These are phyloP conservation scores for Trematomus loennbergii DNA, from an alignment of 2,113 vertebrate species.

Conservation along the genomic window DNA sequence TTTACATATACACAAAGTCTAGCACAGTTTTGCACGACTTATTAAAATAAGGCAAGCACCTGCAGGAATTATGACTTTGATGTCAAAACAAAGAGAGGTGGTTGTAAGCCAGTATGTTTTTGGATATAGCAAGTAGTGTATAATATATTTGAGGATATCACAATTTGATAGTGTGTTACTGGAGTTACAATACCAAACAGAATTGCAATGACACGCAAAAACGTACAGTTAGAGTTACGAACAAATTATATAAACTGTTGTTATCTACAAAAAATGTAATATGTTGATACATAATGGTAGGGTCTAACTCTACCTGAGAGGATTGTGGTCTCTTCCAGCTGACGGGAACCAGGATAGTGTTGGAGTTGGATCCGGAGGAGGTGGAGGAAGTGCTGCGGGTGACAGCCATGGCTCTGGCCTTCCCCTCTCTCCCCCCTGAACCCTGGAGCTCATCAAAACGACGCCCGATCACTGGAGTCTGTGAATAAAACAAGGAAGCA, in stretches of 20 bases:
- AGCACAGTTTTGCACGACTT: background rate
- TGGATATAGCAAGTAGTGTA: background rate
- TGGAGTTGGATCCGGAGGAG: slow-evolving; percentile 97
- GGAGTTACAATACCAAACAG: background rate
- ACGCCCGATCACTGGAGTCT: slow-evolving; percentile 90
- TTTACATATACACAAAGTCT: background rate
- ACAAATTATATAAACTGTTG: background rate
- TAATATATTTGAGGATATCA: background rate
- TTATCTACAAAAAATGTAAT: background rate
- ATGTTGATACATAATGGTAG: background rate
- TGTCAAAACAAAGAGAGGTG: slow-evolving; percentile 8
- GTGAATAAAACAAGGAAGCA: background rate
- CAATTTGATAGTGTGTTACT: background rate
- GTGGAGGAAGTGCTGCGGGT: slow-evolving; percentile 97
- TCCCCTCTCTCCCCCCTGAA: slow-evolving; percentile 92
- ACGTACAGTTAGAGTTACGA: background rate
- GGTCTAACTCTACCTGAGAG: slow-evolving; percentile 89
- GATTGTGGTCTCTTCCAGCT: slow-evolving; percentile 98
- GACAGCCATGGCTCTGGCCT: slow-evolving; percentile 92
- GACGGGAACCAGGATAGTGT: slow-evolving; percentile 96
- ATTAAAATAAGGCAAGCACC: background rate
- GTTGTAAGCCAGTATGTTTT: background rate
- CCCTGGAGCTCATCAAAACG: slow-evolving; percentile 94
- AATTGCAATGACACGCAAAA: background rate
- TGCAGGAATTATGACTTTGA: slow-evolving; percentile 3